phyloP scores from a whole-genome alignment of 2,113 vertebrate genomes.

The Alethe diademata region DNA sequence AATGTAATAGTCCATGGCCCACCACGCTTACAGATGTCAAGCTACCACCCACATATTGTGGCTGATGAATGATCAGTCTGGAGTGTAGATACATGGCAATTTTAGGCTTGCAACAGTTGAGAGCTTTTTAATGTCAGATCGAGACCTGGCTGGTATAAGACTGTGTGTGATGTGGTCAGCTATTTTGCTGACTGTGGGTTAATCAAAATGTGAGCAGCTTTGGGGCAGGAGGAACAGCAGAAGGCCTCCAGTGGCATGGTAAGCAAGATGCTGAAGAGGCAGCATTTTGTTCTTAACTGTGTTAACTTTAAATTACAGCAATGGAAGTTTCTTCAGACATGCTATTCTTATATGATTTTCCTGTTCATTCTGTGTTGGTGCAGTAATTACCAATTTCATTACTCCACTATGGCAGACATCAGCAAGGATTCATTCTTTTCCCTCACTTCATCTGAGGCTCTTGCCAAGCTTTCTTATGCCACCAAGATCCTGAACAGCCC shows the following conservation, averaged over 20 bases:
- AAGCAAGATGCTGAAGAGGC: not conserved
- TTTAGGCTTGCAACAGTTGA: accelerated
- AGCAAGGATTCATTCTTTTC: not conserved
- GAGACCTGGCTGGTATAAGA: not conserved
- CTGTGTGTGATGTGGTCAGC: not conserved
- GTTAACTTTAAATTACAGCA: not conserved
- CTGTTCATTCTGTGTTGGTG: not conserved
- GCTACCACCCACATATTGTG: not conserved
- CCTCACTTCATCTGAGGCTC: not conserved
- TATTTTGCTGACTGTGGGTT: not conserved
- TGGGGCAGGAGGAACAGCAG: not conserved
- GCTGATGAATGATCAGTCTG: not conserved
- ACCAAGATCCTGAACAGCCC: not conserved
- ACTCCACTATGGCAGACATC: not conserved
- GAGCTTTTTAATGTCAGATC: not conserved
- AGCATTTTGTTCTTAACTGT: not conserved
- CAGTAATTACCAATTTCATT: not conserved
- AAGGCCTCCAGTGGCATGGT: not conserved
- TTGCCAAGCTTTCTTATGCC: not conserved
- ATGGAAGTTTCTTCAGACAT: not conserved
- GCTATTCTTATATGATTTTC: not conserved
- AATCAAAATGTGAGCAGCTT: not conserved
- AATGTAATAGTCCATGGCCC: not conserved
- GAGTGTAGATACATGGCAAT: not conserved
- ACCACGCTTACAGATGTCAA: not conserved